These are phyloP conservation scores for Decapterus maruadsi DNA, from an alignment of 2,797 vertebrate genomes.

Conservation along the genomic window DNA sequence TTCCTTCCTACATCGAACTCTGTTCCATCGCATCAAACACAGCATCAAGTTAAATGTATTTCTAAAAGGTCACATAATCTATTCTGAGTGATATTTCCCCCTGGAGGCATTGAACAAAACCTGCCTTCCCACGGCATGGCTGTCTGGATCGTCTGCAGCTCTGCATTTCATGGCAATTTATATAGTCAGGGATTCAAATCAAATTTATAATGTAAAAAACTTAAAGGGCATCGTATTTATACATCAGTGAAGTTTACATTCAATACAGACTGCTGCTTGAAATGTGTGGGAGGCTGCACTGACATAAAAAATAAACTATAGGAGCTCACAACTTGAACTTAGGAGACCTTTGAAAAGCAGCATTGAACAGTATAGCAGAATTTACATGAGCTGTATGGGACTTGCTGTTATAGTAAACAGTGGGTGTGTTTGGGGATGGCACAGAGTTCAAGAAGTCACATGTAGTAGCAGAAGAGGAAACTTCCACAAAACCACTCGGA, in stretches of 20 bases:
- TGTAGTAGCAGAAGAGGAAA: fast-evolving
- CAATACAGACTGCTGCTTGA: not conserved
- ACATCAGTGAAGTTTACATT: not conserved
- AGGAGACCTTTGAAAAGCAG: conserved; percentile 15
- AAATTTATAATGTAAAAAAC: not conserved
- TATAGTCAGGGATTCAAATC: not conserved
- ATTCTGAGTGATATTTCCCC: not conserved
- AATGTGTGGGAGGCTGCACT: not conserved
- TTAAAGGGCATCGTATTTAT: not conserved
- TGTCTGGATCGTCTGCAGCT: not conserved
- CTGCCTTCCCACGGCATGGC: not conserved
- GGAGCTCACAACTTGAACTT: conserved; percentile 46
- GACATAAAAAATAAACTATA: not conserved
- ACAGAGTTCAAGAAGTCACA: conserved; percentile 5
- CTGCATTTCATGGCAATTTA: not conserved
- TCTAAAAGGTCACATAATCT: not conserved
- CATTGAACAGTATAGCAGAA: too few relatives aligned
- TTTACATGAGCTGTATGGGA: not conserved
- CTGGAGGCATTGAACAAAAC: not conserved
- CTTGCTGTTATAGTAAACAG: conserved; percentile 30
- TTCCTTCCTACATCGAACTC: not conserved
- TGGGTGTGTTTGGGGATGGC: conserved; percentile 24
- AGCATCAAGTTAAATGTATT: not conserved
- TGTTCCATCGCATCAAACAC: not conserved
- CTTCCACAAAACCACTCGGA: not conserved